A percentile compares a stretch with the other conserved stretches of the same genome.
Conservation (phyloP, 1,140 invertebrate genomes). For the Caerostris darwini region DNA sequence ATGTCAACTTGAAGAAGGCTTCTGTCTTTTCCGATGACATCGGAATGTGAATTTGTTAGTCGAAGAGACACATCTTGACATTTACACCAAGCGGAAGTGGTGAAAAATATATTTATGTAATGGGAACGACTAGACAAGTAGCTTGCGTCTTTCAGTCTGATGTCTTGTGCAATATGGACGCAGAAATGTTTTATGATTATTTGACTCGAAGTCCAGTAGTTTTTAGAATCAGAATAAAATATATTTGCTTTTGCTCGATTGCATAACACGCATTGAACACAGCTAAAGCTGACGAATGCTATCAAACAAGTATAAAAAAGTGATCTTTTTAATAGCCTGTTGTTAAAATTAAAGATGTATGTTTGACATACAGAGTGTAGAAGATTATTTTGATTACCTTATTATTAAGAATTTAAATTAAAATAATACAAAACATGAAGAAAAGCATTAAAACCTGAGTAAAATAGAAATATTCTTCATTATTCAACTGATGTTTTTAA, state of each 20-base stretch:
- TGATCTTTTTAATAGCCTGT: too few species aligned
- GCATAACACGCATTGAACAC: background rate
- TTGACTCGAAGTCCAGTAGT: background rate
- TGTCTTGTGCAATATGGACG: constrained; percentile 4
- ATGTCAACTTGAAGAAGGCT: constrained; percentile 21
- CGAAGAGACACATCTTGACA: constrained; percentile 16
- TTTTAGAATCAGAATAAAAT: background rate
- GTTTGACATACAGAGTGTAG: too few species aligned
- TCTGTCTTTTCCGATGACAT: constrained; percentile 22
- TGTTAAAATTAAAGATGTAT: too few species aligned
- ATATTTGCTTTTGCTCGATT: background rate
- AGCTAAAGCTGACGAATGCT: background rate
- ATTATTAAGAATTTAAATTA: too few species aligned
- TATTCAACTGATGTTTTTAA: too few species aligned
- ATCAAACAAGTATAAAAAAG: background rate
- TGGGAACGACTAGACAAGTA: constrained; percentile 25
- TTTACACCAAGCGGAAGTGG: constrained; percentile 34
- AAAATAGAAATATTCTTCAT: too few species aligned
- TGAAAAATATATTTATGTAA: constrained; percentile 18
- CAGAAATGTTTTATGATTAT: background rate
- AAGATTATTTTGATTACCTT: too few species aligned
- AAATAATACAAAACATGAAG: too few species aligned
- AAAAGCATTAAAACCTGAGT: too few species aligned
- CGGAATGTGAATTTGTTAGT: constrained; percentile 31
- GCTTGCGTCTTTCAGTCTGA: constrained; percentile 1